phyloP scores from a whole-genome alignment of 2,888 invertebrate species.

The Hermaeophaga mercurialis region DNA sequence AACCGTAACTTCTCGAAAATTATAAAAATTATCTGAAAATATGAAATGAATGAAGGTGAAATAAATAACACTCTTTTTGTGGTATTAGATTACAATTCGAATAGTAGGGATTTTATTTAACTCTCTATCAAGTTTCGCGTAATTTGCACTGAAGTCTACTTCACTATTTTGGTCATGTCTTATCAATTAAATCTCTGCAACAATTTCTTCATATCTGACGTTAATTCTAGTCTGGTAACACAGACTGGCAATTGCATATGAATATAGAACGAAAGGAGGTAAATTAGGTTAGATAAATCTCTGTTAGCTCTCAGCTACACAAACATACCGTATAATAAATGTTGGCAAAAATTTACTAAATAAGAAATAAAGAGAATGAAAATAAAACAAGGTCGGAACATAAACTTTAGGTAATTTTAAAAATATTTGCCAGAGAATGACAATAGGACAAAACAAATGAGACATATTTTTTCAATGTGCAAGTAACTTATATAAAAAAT shows the following conservation, averaged over 20 bases:
- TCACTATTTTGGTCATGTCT: neutral
- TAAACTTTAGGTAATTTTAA: no score
- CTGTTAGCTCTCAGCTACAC: constrained; percentile 21
- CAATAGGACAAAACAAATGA: no score
- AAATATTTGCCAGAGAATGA: no score
- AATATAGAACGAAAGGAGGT: constrained; percentile 19
- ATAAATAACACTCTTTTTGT: no score
- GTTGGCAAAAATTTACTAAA: constrained; percentile 17
- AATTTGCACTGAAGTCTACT: neutral
- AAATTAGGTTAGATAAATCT: constrained; percentile 31
- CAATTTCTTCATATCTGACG: constrained; percentile 16
- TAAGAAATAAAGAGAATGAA: neutral
- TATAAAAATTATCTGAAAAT: no score
- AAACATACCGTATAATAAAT: constrained; percentile 27
- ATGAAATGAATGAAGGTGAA: no score
- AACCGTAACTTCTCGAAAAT: no score
- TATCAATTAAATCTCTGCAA: constrained; percentile 14
- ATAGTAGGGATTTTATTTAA: no score
- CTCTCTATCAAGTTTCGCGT: neutral
- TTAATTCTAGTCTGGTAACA: constrained; percentile 18
- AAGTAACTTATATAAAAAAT: no score
- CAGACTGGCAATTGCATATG: constrained; percentile 20
- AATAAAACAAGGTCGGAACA: neutral
- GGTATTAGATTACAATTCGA: no score
- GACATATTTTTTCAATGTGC: no score